Base-by-base conservation (phyloP, 1,140 invertebrate species). In the Triops longicaudatus region DNA sequence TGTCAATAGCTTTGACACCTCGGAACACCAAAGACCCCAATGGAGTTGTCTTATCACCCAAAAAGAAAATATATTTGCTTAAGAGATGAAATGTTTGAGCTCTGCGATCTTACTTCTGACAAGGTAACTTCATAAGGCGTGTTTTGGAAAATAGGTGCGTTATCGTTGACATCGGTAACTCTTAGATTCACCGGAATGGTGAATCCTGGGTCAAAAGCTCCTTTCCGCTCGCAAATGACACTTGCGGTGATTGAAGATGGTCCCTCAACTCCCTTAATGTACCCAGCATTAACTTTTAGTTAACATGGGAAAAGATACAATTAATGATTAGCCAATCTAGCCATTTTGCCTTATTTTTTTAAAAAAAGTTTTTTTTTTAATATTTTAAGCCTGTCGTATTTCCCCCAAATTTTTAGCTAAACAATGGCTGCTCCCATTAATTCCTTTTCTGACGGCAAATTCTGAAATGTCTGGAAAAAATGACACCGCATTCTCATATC, bases 91-190 rank as follows among this genome's bases (percentile, higher is more conserved):
- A 22, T 42, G 42, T 63, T 31, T 0, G 71, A 63, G 9, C 22
- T 71, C 10, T n/a, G 26, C 28, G 26, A 5, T 14, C 78, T 84
- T 82, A 89, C 88, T 88, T 96, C 94, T 0, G 92, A 93, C 76
- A 96, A 90, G 80, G 93, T 92, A 73, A 94, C 85, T 14, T 89
- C 87, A 82, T 94, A 95, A 7, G 93, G 93, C 6, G 91, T 90
- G 78, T 92, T 92, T 41, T 90, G 85, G 85, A 95, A 95, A 80
- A 89, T 86, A 0, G 94, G 94, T 7, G 92, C 73, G 85, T 96
- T 96, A 84, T 97, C 94, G 83, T 97, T 97, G 26, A 92, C 93
- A 85, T 97, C 95, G 27, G 91, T 94, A n/a, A 96, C 93, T 78
- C 94, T 87, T 72, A 97, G 92, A 81, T 93, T 94, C 27, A 96